A percentile compares a stretch with the other conserved stretches of the same genome.
Evolutionary conservation across 2,113 vertebrate genomes (phyloP).

Genomic region (Tapirus terrestris): DNA sequence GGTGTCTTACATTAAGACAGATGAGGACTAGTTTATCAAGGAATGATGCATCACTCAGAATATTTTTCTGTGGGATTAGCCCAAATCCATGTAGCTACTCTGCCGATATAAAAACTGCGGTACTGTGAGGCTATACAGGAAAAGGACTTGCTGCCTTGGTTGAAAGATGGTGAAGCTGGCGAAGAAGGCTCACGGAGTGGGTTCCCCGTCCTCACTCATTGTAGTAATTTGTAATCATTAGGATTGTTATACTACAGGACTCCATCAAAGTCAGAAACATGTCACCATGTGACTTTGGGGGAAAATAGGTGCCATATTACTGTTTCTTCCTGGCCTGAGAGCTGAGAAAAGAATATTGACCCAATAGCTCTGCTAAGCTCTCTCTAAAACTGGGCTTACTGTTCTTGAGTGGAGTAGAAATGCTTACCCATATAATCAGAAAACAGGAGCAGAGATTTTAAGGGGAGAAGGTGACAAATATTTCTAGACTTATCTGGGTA

Average conservation of each 20-base stretch:
- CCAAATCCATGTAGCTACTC: background rate
- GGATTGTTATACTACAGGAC: background rate
- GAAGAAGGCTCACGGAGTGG: background rate
- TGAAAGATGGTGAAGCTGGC: too few relatives aligned
- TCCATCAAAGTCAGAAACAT: background rate
- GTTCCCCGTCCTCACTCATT: background rate
- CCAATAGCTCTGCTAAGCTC: background rate
- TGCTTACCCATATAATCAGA: background rate
- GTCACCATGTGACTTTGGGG: background rate
- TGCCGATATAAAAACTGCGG: background rate
- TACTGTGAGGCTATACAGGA: background rate
- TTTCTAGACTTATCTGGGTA: background rate
- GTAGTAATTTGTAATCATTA: background rate
- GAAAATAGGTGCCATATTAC: background rate
- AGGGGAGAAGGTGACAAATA: background rate
- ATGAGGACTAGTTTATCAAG: background rate
- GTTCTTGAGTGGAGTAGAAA: background rate
- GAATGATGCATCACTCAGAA: background rate
- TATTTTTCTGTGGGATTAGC: background rate
- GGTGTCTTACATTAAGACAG: background rate
- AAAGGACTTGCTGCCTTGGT: background rate
- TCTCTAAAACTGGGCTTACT: background rate
- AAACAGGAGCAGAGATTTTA: background rate
- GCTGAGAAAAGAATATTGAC: background rate
- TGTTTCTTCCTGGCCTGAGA: background rate